These are phyloP conservation scores for Ectemnius cavifrons DNA, from an alignment of 2,888 invertebrate species.

Conservation along the genomic window DNA sequence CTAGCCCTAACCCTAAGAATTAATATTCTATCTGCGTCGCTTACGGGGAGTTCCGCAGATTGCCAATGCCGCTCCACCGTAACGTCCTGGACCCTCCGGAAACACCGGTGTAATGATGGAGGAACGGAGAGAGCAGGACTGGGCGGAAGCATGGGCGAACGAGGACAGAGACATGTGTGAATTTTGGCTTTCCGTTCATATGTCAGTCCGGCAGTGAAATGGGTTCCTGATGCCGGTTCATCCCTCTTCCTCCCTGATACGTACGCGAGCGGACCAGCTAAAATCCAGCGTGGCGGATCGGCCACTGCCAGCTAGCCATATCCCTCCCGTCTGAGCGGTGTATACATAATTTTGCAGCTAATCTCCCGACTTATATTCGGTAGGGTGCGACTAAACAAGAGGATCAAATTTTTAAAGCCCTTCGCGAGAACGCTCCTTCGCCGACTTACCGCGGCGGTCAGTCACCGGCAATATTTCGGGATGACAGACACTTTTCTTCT, in stretches of 20 bases:
- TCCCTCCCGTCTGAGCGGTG: neutral
- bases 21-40: conserved; percentile 74
- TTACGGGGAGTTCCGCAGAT: conserved; percentile 66
- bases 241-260: conserved; percentile 12
- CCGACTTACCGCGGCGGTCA: neutral
- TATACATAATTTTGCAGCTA: conserved; percentile 35
- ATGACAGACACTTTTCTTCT: too few relatives aligned
- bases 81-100: conserved; percentile 54
- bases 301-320: conserved; percentile 5
- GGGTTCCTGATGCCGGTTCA: conserved; percentile 35
- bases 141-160: conserved; percentile 1
- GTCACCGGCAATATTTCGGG: too few relatives aligned
- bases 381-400: conserved; percentile 22
- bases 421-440: neutral
- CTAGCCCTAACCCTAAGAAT: conserved; percentile 68
- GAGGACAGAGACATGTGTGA: neutral
- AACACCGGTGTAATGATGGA: conserved; percentile 31
- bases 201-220: conserved; percentile 42
- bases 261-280: conserved; percentile 49
- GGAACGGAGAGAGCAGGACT: conserved; percentile 45
- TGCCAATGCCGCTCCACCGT: conserved; percentile 65
- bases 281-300: conserved; percentile 47
- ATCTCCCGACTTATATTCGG: conserved; percentile 42
- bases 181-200: conserved; percentile 39
- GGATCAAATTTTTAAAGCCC: conserved; percentile 3